Base-by-base conservation (phyloP, 1,140 invertebrate species). In the Drosophila ironensis region DNA sequence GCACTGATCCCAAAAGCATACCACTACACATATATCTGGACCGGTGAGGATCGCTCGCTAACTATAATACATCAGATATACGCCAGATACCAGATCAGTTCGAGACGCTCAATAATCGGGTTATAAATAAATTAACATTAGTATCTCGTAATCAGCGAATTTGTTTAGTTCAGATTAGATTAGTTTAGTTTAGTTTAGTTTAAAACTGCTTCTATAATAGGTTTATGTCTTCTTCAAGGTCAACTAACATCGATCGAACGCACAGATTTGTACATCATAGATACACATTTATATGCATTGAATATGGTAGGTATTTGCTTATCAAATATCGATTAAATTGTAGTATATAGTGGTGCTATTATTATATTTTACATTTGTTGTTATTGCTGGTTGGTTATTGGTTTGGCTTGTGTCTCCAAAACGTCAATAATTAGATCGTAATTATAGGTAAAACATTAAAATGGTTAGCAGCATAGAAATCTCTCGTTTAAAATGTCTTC, bases 71-170 rank as follows among this genome's bases (percentile, higher is more conserved):
- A 78, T 42, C 47, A 19, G 46, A 22, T 42, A n/a, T n/a, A 38
- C 11, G 27, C 9, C 9, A 16, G 24, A 30, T 20, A 17, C 35
- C 5, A 44, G 7, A 12, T 57, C 38, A 30, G 37, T 46, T 50
- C 41, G 30, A 64, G 45, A 66, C 59, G 41, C 54, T 47, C 35
- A 40, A 51, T 16, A 6, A 37, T 50, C 5, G 2, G 44, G 48
- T 64, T 80, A 80, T 67, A 81, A 81, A 80, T 81, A 80, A 80
- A 72, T 81, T 75, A 80, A 80, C 75, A 80, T 70, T 80, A 74
- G 45, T 56, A 41, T 53, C 35, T n/a, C 61, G 37, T 73, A 64
- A 63, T 63, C 59, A 60, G 56, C 60, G 40, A 63, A 60, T 63
- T 63, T 48, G 59, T 63, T 12, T 63, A 56, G 45, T 33, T 51